Percentiles rank a stretch among this genome's conserved stretches.
These are phyloP conservation scores for Megaceryle maxima DNA, from an alignment of 2,113 vertebrate species.

Conservation along the genomic window DNA sequence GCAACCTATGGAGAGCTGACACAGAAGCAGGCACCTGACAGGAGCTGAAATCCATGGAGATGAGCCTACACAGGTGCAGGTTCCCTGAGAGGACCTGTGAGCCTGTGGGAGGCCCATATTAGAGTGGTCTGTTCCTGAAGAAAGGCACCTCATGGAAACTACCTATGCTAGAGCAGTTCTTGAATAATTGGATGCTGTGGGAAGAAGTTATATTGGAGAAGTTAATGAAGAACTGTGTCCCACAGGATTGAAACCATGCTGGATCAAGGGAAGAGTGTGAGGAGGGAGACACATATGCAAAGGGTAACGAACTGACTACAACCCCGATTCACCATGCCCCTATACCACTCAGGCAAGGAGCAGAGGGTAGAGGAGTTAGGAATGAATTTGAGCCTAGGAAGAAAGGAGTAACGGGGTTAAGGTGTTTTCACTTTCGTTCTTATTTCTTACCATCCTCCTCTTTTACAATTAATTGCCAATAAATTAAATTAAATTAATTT, in stretches of 20 bases:
- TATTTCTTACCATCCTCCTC: not conserved
- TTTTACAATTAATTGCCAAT: not conserved
- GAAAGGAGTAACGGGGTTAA: accelerated
- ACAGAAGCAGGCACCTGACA: accelerated
- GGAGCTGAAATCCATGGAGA: not conserved
- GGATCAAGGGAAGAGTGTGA: not conserved
- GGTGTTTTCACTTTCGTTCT: not conserved
- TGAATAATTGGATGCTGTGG: not conserved
- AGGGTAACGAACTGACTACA: not conserved
- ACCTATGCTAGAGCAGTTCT: not conserved
- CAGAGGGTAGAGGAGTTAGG: accelerated
- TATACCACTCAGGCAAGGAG: accelerated
- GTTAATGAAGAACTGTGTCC: not conserved
- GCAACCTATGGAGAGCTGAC: accelerated
- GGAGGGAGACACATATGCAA: not conserved
- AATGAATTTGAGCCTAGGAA: not conserved
- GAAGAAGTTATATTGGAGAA: accelerated
- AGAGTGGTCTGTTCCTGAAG: not conserved
- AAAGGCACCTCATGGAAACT: accelerated
- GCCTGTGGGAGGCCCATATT: accelerated
- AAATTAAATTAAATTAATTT: not conserved
- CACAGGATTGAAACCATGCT: accelerated
- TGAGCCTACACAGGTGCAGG: no score
- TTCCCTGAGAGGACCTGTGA: not conserved
- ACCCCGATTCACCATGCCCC: accelerated